These are phyloP conservation scores for Cryptomyrus ogoouensis DNA, from an alignment of 2,113 vertebrate species.

Conservation along the genomic window DNA sequence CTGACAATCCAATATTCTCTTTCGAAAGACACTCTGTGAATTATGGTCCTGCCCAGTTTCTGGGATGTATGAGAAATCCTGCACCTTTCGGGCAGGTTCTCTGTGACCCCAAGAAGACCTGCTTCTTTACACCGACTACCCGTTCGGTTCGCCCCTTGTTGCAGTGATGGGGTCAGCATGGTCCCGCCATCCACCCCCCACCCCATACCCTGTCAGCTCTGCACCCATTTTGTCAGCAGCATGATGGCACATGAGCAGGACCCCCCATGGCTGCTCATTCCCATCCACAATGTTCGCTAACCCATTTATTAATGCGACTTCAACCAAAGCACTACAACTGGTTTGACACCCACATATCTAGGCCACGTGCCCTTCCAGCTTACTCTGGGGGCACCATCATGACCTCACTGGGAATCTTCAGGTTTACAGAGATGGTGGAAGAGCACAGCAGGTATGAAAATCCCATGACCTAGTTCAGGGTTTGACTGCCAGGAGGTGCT, in stretches of 20 bases:
- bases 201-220: background rate
- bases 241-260: too few relatives aligned
- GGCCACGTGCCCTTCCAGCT: background rate
- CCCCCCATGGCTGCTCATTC: background rate
- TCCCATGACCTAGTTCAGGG: background rate
- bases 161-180: background rate
- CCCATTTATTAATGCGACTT: background rate
- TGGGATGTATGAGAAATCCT: background rate
- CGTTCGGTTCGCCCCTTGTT: background rate
- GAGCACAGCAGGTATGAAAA: background rate
- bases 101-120: background rate
- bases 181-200: background rate
- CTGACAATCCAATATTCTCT: background rate
- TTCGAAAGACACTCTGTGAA: background rate
- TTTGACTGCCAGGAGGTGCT: background rate
- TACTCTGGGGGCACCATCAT: background rate
- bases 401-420: background rate
- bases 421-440: background rate
- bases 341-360: background rate
- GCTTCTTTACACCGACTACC: background rate
- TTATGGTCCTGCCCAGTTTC: background rate
- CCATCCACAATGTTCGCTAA: background rate
- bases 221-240: too few relatives aligned
- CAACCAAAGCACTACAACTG: background rate
- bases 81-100: background rate